Evolutionary conservation across 1,140 invertebrate species (phyloP), one percentile per base, ranked within the genome.

Genomic region (Listronotus bonariensis): DNA sequence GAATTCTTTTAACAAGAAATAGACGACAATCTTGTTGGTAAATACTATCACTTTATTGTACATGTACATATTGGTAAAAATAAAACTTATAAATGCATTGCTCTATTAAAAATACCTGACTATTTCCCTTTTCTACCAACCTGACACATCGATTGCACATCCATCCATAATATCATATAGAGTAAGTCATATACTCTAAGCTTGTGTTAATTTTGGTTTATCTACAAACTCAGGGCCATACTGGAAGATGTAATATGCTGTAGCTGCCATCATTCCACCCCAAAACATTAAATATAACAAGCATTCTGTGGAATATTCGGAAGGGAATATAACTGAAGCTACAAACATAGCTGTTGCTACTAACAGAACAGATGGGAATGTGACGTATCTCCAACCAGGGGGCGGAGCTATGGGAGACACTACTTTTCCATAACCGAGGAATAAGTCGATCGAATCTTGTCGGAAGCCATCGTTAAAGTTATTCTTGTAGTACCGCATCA

Each of bases 401-500:
- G 89, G 86, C 1, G 85, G 79, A n/a, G 87, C 84, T 51, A 98
- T 80, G 18, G 95, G 95, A 72, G 91, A 94, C 31, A 85, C 76
- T 0, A 85, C 80, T 65, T 87, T 83, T 43, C 91, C 92, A 81
- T 96, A 92, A 41, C 87, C 88, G 14, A 92, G 87, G 74, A 99
- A 93, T 60, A 99, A 78, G 81, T 98, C 95, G 51, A 98, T 90
- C 0, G 95, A 86, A 84, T 99, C 97, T 90, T 97, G 96, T 78
- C 96, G 82, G 75, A 89, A 96, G 31, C 97, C 97, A 83, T 99
- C 97, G 61, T 88, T 85, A 77, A 99, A 98, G 82, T 99, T 99
- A 79, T 99, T 99, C 76, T 96, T 95, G 77, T 96, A 93, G 80
- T 99, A 99, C 73, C 98, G 85, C 0, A 92, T 89, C 20, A 92